Base-by-base conservation (phyloP, 2,113 vertebrate genomes). In the Nothobranchius furzeri region DNA sequence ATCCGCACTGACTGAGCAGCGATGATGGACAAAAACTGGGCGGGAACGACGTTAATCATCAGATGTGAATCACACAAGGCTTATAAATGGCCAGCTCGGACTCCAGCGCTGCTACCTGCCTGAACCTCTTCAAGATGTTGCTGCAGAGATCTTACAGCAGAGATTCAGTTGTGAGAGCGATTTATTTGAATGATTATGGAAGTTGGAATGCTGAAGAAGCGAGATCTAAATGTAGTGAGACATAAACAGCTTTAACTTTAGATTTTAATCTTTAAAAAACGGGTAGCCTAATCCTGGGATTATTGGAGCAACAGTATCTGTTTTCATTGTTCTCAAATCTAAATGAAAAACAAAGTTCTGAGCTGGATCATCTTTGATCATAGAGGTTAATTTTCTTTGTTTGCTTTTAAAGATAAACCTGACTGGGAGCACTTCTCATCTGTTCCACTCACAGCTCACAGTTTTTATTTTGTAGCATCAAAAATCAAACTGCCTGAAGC, bases 11-110 rank as follows among this genome's bases (percentile, higher is more conserved):
- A 67, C 60, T 24, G 70, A 73, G 25, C 48, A 24, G 68, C 17
- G 3, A 4, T 1, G n/a, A 52, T 25, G n/a, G 60, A 36, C 37
- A 1, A 59, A 58, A 60, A 61, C 43, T 58, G 42, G 51, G 37
- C 75, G 36, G 62, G 35, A 62, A 72, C 57, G 9, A 63, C 56
- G 15, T 46, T 64, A 64, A 84, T 79, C 73, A 67, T 79, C 74
- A 60, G 71, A 53, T 53, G 71, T 62, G 68, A 72, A 59, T 86
- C 67, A 72, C 76, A 36, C 45, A 0, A 25, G 59, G n/a, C 50
- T 88, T 91, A 92, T 93, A 62, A 93, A 91, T 84, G 70, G 87
- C 83, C 70, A 85, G 75, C 64, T 67, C 58, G 25, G 7, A 51
- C n/a, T 11, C 60, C 43, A 35, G 17, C 9, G 12, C 35, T 9